A percentile compares a stretch with the other conserved stretches of the same genome.
Evolutionary conservation across 2,113 vertebrate species (phyloP).

Genomic region (Anseranas semipalmata): DNA sequence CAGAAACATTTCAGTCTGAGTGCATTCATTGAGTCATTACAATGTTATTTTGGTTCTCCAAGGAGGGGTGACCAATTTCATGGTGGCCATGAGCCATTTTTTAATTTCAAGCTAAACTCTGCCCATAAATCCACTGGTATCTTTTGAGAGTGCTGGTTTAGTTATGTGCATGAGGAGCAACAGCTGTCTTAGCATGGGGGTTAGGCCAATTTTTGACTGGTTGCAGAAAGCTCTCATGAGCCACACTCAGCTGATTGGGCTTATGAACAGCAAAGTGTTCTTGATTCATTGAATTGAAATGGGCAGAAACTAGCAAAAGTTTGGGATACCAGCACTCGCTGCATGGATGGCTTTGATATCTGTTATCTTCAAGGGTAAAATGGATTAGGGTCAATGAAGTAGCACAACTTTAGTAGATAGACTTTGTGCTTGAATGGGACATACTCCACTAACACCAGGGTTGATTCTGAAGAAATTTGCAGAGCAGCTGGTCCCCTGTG

Average conservation of each 20-base stretch:
- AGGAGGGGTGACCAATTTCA: neutral
- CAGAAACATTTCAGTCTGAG: neutral
- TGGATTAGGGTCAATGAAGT: fast-evolving
- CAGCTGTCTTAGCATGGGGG: neutral
- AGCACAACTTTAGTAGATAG: neutral
- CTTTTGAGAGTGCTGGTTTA: neutral
- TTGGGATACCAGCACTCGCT: neutral
- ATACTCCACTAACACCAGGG: neutral
- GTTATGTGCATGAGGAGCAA: fast-evolving
- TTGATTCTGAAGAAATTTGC: neutral
- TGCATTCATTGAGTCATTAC: neutral
- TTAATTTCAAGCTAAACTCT: neutral
- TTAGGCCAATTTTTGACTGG: neutral
- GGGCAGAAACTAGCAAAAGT: neutral
- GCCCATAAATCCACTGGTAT: neutral
- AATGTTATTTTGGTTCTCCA: neutral
- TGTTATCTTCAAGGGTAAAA: neutral
- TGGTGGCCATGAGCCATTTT: neutral
- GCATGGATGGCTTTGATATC: neutral
- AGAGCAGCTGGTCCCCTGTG: neutral
- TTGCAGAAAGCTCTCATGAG: neutral
- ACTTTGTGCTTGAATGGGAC: neutral
- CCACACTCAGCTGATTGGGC: neutral
- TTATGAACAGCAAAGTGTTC: neutral
- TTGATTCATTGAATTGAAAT: neutral